A percentile compares a stretch with the other conserved stretches of the same genome.
Conservation (phyloP, 2,113 vertebrate genomes). For the Nannobrachium achirus region DNA sequence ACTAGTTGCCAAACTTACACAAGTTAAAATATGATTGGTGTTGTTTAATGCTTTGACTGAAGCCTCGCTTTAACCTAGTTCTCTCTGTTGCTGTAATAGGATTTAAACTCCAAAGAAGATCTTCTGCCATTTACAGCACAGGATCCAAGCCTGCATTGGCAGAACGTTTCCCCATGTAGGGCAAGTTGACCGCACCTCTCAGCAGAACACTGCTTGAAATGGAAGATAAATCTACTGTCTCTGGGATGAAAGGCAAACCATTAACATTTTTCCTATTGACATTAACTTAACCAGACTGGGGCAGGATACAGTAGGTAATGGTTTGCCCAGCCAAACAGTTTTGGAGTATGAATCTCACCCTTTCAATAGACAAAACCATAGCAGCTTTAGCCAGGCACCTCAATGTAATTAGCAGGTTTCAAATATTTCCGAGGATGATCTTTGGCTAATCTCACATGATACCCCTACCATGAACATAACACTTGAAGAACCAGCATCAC, state of each 20-base stretch:
- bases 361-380: slow-evolving; percentile 6
- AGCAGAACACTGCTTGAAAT: neutral
- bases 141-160: slow-evolving; percentile 4
- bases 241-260: neutral
- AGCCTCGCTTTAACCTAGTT: slow-evolving; percentile 4
- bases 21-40: too few relatives aligned
- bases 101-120: slow-evolving; percentile 22
- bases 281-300: neutral
- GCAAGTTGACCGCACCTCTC: neutral
- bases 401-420: too few relatives aligned
- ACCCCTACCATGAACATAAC: too few relatives aligned
- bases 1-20: too few relatives aligned
- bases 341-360: neutral
- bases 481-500: too few relatives aligned
- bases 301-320: neutral
- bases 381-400: too few relatives aligned
- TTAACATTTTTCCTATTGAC: neutral
- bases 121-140: slow-evolving; percentile 13
- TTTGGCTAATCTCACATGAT: too few relatives aligned
- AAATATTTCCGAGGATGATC: too few relatives aligned
- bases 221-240: neutral
- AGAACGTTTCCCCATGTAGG: neutral
- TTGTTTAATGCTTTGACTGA: neutral
- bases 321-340: neutral
- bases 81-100: slow-evolving; percentile 28